Percentiles rank a stretch among this genome's conserved stretches.
These are phyloP conservation scores for Tetrao urogallus DNA, from an alignment of 2,113 vertebrate species.

Conservation along the genomic window DNA sequence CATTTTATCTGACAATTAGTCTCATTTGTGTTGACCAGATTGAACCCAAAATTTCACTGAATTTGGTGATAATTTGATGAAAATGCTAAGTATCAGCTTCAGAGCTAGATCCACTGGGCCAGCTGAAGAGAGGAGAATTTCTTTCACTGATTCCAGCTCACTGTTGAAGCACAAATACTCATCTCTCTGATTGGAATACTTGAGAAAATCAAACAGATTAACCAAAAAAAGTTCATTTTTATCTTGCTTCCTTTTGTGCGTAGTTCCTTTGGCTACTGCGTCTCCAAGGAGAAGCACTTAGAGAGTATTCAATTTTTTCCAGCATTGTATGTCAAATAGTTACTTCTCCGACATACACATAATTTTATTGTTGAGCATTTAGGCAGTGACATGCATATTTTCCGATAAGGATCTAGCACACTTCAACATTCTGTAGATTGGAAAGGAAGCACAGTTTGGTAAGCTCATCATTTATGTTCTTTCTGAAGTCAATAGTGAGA, in stretches of 20 bases:
- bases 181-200: neutral
- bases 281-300: neutral
- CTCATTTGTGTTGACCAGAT: neutral
- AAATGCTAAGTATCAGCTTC: conserved; percentile 1
- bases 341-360: neutral
- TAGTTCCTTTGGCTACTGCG: neutral
- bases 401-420: neutral
- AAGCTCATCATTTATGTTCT: neutral
- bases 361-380: neutral
- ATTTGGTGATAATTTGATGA: conserved; percentile 25
- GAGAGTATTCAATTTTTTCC: neutral
- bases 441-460: neutral
- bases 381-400: neutral
- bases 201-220: neutral
- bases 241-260: neutral
- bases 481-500: neutral
- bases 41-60: conserved; percentile 5
- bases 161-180: neutral
- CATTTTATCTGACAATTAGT: neutral
- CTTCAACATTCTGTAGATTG: neutral
- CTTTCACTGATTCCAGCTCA: neutral
- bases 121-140: neutral
- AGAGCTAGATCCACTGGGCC: neutral
- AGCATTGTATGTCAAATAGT: neutral
- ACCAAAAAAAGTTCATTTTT: neutral